phyloP scores from a whole-genome alignment of 2,113 vertebrate species.

The Xiphorhynchus elegans region DNA sequence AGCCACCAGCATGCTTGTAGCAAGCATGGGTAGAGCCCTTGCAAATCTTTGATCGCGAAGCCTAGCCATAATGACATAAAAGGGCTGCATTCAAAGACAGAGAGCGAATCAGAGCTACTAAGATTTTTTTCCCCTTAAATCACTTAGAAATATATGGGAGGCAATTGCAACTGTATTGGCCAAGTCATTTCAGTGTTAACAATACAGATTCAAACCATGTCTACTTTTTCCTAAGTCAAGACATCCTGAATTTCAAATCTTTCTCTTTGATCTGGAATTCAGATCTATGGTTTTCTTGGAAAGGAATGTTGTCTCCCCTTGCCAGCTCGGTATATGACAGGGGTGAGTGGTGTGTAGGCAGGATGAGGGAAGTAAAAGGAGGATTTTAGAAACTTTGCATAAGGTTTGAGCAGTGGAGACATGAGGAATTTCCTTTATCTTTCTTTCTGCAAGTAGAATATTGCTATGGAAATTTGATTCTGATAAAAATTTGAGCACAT shows the following conservation, averaged over 20 bases:
- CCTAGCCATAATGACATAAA: too few relatives aligned
- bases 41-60: too few relatives aligned
- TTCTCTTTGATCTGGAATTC: background rate
- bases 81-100: background rate
- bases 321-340: rapidly evolving
- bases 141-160: background rate
- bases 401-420: background rate
- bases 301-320: background rate
- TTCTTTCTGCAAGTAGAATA: background rate
- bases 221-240: background rate
- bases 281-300: background rate
- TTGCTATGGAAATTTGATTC: background rate
- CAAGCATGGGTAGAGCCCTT: too few relatives aligned
- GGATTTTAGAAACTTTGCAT: background rate
- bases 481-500: background rate
- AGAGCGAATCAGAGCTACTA: background rate
- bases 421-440: background rate
- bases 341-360: too few relatives aligned
- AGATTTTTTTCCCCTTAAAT: background rate
- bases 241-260: background rate
- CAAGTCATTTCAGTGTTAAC: background rate
- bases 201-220: background rate
- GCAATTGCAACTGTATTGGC: background rate
- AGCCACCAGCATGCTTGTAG: too few relatives aligned
- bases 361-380: background rate